Base-by-base conservation (phyloP, 2,888 invertebrate genomes). In the Catonia carolina region DNA sequence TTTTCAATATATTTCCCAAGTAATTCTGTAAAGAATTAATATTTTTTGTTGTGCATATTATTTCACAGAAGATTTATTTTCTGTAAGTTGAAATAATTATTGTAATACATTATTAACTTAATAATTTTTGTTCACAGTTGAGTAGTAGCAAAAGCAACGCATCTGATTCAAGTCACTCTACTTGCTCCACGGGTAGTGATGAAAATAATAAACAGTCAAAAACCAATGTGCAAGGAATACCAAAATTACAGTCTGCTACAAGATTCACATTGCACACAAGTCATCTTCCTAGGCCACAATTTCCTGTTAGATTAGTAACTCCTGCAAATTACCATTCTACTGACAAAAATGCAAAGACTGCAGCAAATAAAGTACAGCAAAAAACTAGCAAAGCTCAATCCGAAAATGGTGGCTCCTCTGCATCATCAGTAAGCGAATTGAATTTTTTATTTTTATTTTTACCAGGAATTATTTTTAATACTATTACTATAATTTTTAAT, bases 231-330 rank as follows among this genome's bases (percentile, higher is more conserved):
- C 20, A 17, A 27, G 23, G 14, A 71, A 72, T 59, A 8, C 20
- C 22, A 27, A 22, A 17, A 71, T 72, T 59, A 8, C 70, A 74
- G 63, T 66, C 73, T 62, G 56, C 74, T 66, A 60, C 73, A 47
- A 86, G 83, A 71, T 84, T 78, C 63, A 83, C 83, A 2, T 69
- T 84, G 52, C 84, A 84, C 64, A 82, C 85, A 27, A 84, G 83
- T 56, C 85, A 86, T 67, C 74, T 89, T 63, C 89, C 89, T 0
- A 75, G 80, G 59, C 88, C 88, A 0, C 88, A 89, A 72, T 84
- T 80, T 67, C 80, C 84, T 36, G 77, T 77, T 61, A 80, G 78
- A 69, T 73, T 76, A 60, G 77, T 75, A 64, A 83, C 80, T 66
- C 80, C 83, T 37, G 77, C 77, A 62, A 89, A 89, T 70, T 82